These are phyloP conservation scores for Zoanthus sociatus DNA, from an alignment of 92 coral and sea anemone species.

Conservation along the genomic window DNA sequence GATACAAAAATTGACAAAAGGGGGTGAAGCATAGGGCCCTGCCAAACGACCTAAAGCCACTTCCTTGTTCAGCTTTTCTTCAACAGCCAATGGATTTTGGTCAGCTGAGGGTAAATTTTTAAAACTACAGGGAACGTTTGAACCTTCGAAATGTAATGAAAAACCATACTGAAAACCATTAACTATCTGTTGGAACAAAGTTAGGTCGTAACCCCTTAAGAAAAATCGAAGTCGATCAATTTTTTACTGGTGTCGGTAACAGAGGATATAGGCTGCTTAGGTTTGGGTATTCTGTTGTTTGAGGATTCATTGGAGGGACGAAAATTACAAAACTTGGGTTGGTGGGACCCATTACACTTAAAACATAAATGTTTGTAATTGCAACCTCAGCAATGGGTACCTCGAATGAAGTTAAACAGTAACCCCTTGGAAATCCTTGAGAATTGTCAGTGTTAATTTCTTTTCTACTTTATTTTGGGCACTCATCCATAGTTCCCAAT, in stretches of 20 bases:
- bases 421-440: conserved; percentile 29
- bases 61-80: conserved; percentile 65
- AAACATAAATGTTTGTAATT: conserved; percentile 58
- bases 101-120: conserved; percentile 32
- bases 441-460: not conserved
- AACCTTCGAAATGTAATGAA: conserved; percentile 29
- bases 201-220: conserved; percentile 16
- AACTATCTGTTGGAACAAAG: not conserved
- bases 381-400: conserved; percentile 24
- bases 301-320: conserved; percentile 4
- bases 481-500: conserved; percentile 57
- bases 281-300: not conserved
- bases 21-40: conserved; percentile 69
- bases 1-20: conserved; percentile 61
- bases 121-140: not conserved
- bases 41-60: conserved; percentile 57
- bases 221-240: not conserved
- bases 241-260: conserved; percentile 52
- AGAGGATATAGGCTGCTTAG: not conserved
- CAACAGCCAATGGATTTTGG: conserved; percentile 36
- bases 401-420: conserved; percentile 46
- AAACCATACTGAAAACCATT: conserved; percentile 48
- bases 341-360: conserved; percentile 10
- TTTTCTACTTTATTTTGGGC: conserved; percentile 20
- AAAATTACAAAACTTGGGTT: conserved; percentile 21